Evolutionary conservation across 2,113 vertebrate genomes (phyloP).

Genomic region (Equus quagga): DNA sequence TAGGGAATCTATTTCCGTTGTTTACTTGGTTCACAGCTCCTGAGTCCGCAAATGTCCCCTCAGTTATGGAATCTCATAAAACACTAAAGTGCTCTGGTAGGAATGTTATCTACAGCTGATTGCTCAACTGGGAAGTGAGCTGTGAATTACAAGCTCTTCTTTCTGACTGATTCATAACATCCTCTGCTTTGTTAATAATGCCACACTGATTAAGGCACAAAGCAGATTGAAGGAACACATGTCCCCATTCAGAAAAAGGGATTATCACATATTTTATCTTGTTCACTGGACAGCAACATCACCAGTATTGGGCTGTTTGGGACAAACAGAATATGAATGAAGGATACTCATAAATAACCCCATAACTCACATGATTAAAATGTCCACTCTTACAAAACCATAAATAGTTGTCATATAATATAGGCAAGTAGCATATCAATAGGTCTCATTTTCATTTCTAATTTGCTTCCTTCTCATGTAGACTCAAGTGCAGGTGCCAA

Average conservation of each 20-base stretch:
- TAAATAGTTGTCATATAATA: not conserved
- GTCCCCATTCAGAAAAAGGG: conserved; percentile 51
- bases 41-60: not conserved
- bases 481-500: not conserved
- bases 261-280: conserved; percentile 10
- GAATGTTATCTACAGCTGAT: not conserved
- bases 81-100: not conserved
- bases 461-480: not conserved
- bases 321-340: not conserved
- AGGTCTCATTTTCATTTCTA: not conserved
- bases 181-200: conserved; percentile 37
- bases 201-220: conserved; percentile 4
- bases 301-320: not conserved
- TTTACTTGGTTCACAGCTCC: not conserved
- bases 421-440: not conserved
- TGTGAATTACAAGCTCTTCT: not conserved
- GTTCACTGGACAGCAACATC: not conserved
- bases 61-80: not conserved
- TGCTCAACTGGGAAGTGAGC: not conserved
- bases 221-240: not conserved
- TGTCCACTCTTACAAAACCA: not conserved
- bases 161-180: not conserved
- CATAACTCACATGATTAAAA: not conserved
- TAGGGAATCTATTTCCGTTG: not conserved
- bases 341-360: not conserved